These are phyloP conservation scores for Cynopterus brachyotis DNA, from an alignment of 2,113 vertebrate genomes.

Conservation along the genomic window DNA sequence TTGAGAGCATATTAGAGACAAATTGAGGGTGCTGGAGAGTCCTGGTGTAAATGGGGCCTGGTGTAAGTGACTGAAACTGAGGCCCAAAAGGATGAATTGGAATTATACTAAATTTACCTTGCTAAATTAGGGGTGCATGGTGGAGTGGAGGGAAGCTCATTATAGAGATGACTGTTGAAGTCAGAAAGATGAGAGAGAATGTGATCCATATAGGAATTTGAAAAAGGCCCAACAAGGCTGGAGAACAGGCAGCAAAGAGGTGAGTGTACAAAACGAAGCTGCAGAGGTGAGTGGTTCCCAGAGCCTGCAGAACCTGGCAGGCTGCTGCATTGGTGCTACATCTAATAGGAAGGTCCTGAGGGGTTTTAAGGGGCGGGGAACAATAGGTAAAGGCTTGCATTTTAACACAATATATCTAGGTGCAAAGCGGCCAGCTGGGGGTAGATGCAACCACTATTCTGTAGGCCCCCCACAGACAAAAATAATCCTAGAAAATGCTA, in stretches of 20 bases:
- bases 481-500: neutral
- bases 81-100: neutral
- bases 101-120: neutral
- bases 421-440: neutral
- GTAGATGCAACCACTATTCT: neutral
- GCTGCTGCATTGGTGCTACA: accelerated
- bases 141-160: neutral
- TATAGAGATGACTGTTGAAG: neutral
- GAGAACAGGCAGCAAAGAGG: neutral
- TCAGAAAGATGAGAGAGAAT: neutral
- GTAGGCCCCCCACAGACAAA: neutral
- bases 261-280: neutral
- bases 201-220: accelerated
- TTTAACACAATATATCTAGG: neutral
- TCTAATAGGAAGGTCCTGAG: neutral
- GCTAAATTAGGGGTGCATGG: neutral
- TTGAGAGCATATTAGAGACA: neutral
- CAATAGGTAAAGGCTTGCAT: neutral
- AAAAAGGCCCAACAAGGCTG: accelerated
- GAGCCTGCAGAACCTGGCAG: accelerated
- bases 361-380: neutral
- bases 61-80: neutral
- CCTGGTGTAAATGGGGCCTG: neutral
- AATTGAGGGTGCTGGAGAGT: neutral
- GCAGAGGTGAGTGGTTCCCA: neutral